Conservation (phyloP, 1,140 invertebrate species). For the Venturia canescens region DNA sequence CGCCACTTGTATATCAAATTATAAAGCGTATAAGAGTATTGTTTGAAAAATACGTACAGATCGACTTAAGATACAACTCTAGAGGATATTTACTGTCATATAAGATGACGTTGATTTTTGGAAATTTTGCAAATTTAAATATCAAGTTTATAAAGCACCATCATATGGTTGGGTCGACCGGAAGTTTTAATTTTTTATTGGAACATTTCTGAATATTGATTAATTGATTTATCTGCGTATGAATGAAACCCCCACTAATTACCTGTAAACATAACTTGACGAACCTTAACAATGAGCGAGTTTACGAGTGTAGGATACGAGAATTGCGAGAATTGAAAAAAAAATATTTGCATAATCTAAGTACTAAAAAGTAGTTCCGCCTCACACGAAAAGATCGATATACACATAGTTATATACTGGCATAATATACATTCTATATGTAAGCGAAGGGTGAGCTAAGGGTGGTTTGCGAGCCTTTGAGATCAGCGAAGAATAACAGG, state of each 20-base stretch:
- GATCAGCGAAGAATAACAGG: not conserved
- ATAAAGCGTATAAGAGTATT: conserved; percentile 3
- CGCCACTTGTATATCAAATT: conserved; percentile 38
- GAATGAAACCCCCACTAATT: too few relatives aligned
- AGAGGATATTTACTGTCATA: not conserved
- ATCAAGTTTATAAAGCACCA: not conserved
- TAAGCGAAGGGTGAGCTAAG: not conserved
- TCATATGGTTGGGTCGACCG: not conserved
- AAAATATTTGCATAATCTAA: too few relatives aligned
- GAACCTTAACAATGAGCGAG: too few relatives aligned
- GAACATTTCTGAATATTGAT: too few relatives aligned
- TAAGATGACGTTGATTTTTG: not conserved
- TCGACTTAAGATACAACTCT: not conserved
- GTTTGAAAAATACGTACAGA: conserved; percentile 30
- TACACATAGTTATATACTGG: not conserved
- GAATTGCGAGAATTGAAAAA: not conserved
- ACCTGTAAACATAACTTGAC: too few relatives aligned
- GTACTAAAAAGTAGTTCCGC: not conserved
- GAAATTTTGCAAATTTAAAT: not conserved
- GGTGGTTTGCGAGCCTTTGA: not conserved
- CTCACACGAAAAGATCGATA: not conserved
- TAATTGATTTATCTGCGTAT: too few relatives aligned
- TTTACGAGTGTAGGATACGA: not conserved
- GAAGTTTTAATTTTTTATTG: too few relatives aligned
- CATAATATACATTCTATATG: not conserved